Evolutionary conservation across 1,140 invertebrate genomes (phyloP), one percentile per base, ranked within the genome.

Genomic region (Ceratina calcarata): DNA sequence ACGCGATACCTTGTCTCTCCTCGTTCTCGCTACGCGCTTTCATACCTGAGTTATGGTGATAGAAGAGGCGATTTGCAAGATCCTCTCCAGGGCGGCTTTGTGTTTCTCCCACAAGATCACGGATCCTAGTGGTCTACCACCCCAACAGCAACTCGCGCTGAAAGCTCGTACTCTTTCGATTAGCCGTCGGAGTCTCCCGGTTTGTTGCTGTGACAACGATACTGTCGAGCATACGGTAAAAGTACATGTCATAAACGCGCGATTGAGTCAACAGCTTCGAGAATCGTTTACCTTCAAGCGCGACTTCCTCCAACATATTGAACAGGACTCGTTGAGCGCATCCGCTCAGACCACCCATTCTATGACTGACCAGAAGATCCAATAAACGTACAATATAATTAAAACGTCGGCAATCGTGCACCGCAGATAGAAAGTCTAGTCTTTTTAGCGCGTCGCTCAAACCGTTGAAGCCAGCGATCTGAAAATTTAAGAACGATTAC

Each of bases 341-440:
- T 27, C 98, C 99, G 81, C 98, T 98, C 27, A 99, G 93, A 71
- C 96, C 96, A 66, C 92, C 92, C 92, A 93, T 93, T 77, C 91
- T 90, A 72, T 93, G 92, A 62, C 96, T 96, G 51, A 99, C 96
- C 58, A 99, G 93, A 45, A 99, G 94, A 89, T 98, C 96, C 71
- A 99, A 93, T 53, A 99, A 94, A 85, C 98, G 98, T 88, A 97
- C 98, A 86, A 99, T 98, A 92, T 99, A 99, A 92, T 99, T 98
- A 93, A 99, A 99, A 70, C 98, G 94, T 69, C 98, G 95, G 18
- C 97, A 97, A 93, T 99, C 98, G 73, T 96, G 96, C 49, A 99
- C 98, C 3, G 98, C 98, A 78, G 97, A 97, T 72, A 97, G 95
- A 93, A 99, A 98, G 92, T 99, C 98, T 58, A 99, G 93, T 76